These are phyloP conservation scores for Adelges cooleyi DNA, from an alignment of 1,140 invertebrate species.

Conservation along the genomic window DNA sequence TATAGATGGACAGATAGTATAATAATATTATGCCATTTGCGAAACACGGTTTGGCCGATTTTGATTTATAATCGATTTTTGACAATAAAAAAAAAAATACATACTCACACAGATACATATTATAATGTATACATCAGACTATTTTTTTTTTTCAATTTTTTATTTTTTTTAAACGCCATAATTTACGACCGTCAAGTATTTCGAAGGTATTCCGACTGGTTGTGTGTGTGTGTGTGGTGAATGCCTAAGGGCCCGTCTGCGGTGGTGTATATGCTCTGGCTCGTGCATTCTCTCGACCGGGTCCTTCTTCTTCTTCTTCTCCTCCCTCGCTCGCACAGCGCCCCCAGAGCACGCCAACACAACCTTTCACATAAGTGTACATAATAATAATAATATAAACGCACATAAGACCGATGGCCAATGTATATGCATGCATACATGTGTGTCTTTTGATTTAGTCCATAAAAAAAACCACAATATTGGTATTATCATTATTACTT, in stretches of 20 bases:
- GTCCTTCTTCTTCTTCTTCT: neutral
- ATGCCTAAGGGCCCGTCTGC: conserved; percentile 16
- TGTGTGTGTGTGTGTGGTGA: neutral
- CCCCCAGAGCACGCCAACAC: too few relatives aligned
- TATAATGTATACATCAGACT: neutral
- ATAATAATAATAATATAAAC: too few relatives aligned
- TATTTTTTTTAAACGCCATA: conserved; percentile 21
- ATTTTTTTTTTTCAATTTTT: neutral
- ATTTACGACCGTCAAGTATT: conserved; percentile 22
- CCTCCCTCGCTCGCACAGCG: too few relatives aligned
- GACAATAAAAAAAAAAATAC: conserved; percentile 13
- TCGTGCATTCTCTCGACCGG: neutral
- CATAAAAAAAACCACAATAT: too few relatives aligned
- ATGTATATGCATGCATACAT: too few relatives aligned
- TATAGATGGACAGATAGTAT: neutral
- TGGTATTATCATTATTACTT: too few relatives aligned
- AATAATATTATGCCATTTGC: neutral
- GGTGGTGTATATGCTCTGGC: neutral
- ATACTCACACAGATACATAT: neutral
- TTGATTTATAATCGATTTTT: conserved; percentile 20
- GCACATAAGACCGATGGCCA: too few relatives aligned
- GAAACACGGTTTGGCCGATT: neutral
- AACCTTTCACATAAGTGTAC: too few relatives aligned
- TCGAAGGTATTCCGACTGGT: conserved; percentile 19
- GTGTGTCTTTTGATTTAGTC: too few relatives aligned